phyloP scores from a whole-genome alignment of 2,113 vertebrate genomes.

The Henicopernis longicauda region DNA sequence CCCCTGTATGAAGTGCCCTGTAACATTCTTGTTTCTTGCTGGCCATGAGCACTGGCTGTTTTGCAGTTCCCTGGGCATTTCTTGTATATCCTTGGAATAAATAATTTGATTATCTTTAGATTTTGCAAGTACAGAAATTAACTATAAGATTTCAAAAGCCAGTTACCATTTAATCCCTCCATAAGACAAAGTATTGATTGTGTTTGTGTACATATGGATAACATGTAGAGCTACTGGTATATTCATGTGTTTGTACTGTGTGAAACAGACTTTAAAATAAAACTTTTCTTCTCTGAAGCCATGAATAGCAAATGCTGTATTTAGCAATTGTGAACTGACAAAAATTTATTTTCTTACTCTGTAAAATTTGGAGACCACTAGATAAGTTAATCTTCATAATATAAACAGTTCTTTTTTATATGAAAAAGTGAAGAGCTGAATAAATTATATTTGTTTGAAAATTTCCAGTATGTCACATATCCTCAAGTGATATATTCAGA shows the following conservation, averaged over 20 bases:
- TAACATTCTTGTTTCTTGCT: neutral
- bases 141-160: neutral
- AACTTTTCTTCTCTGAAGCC: slow-evolving; percentile 24
- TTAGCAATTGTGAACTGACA: neutral
- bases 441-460: neutral
- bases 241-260: neutral
- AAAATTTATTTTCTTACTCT: neutral
- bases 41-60: neutral
- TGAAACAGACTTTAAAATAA: slow-evolving; percentile 51
- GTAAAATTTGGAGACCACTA: neutral
- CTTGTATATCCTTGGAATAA: neutral
- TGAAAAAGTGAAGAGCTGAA: neutral
- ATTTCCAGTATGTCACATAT: neutral
- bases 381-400: neutral
- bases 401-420: neutral
- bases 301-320: neutral
- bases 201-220: neutral
- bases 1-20: neutral
- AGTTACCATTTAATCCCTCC: neutral
- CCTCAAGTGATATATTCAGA: neutral
- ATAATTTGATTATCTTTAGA: neutral
- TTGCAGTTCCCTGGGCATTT: neutral
- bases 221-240: neutral
- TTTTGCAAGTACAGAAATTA: neutral
- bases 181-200: neutral